Evolutionary conservation across 2,888 invertebrate species (phyloP), one percentile per base, ranked within the genome.

Genomic region (Ophonus ardosiacus): DNA sequence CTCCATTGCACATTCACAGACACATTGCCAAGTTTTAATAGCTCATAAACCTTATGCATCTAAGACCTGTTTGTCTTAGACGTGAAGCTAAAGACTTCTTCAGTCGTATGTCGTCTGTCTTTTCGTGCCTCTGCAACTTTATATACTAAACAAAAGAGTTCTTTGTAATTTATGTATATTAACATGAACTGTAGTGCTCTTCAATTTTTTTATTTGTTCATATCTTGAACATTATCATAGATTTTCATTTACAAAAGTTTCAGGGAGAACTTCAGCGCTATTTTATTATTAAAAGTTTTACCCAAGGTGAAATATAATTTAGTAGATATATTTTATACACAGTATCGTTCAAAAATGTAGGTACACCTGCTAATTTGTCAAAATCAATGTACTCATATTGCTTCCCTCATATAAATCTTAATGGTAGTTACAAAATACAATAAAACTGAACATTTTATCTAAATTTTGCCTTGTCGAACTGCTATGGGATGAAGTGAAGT

Each of bases 21-120:
- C 71, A 43, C 71, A 74, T 74, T 74, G 71, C 71, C 51, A 74
- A 74, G 40, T 74, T 74, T 74, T 74, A 74, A 74, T 74, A 74
- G 71, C 71, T 43, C 71, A 43, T 74, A 74, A 74, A 74, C 43
- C 71, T 18, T 74, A 18, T 74, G 51, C 51, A 74, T 74, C 43
- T 74, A 21, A 74, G 24, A 74, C 43, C 24, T 74, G 71, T 74
- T 74, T 43, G 71, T 74, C 43, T 74, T 74, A 74, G 71, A 43
- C 71, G 17, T 74, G 68, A 18, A 17, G 18, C 40, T 17, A 18
- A 40, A 40, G 40, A 40, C 43, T 74, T 68, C 40, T 68, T 15
- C 31, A 68, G 13, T 13, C 63, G 17, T 63, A 8, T 24, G 18
- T 24, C 63, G 17, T 63, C 21, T 24, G 18, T 24, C 63, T 63